These are phyloP conservation scores for Orientallactaga sibirica DNA, from an alignment of 2,797 vertebrate genomes.

Conservation along the genomic window DNA sequence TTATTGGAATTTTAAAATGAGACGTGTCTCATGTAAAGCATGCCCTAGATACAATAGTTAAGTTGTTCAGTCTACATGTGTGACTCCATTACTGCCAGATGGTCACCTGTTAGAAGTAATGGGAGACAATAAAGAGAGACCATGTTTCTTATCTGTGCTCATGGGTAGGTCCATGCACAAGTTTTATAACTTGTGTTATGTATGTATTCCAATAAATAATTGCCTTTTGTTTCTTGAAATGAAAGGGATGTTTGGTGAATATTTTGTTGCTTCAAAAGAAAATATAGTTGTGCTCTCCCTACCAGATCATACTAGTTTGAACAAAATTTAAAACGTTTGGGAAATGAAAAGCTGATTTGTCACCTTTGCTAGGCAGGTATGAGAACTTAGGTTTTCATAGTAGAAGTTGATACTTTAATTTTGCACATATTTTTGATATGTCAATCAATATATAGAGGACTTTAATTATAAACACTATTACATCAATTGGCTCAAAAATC, in stretches of 20 bases:
- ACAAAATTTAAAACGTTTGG: neutral
- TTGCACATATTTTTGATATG: neutral
- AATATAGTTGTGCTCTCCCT: neutral
- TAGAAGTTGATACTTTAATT: neutral
- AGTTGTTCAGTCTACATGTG: neutral
- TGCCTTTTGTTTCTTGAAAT: neutral
- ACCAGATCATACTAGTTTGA: neutral
- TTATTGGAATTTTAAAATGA: slow-evolving; percentile 19
- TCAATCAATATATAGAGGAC: neutral
- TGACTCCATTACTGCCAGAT: neutral
- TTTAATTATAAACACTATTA: neutral
- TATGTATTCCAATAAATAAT: neutral
- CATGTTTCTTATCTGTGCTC: neutral
- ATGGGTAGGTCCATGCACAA: neutral
- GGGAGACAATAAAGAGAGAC: neutral
- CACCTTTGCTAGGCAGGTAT: neutral
- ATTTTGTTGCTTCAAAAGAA: neutral
- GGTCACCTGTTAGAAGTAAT: neutral
- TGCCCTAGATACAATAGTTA: neutral
- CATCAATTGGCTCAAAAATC: neutral
- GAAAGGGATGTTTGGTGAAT: neutral
- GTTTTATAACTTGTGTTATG: neutral
- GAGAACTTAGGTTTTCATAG: slow-evolving; percentile 28
- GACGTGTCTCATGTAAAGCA: neutral
- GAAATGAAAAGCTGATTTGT: slow-evolving; percentile 39